Percentiles rank a stretch among this genome's conserved stretches.
Conservation (phyloP, 2,888 invertebrate genomes). For the Ochlodes sylvanus region DNA sequence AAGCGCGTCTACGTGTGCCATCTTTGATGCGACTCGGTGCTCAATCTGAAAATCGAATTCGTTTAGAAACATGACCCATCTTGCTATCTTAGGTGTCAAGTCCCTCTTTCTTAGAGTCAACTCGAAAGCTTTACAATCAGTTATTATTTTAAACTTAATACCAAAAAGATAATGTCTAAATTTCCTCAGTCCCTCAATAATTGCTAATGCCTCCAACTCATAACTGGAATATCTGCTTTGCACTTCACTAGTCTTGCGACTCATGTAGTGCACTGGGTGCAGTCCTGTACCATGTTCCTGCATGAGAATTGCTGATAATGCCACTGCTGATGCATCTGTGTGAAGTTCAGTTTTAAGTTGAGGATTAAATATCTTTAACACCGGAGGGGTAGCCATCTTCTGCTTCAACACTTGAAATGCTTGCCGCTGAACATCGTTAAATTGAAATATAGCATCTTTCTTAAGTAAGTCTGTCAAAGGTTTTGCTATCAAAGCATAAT, state of each 20-base stretch:
- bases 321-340: constrained; percentile 2
- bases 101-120: no score
- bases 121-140: no score
- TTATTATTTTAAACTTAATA: no score
- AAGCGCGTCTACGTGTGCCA: no score
- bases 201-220: neutral
- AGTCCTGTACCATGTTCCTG: no score
- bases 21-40: no score
- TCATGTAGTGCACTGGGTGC: constrained; percentile 6
- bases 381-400: neutral
- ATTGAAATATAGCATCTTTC: constrained; percentile 1
- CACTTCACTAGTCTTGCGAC: neutral
- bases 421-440: neutral
- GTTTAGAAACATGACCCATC: no score
- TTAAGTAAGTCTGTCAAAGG: constrained; percentile 8
- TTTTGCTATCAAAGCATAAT: constrained; percentile 4
- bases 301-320: no score
- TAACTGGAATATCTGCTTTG: neutral
- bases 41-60: no score
- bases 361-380: neutral
- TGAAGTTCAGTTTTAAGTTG: neutral
- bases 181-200: neutral
- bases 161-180: no score
- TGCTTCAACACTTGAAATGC: neutral
- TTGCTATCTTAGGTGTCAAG: no score